Conservation (phyloP, 2,888 invertebrate genomes). For the Tolmerus cingulatus region DNA sequence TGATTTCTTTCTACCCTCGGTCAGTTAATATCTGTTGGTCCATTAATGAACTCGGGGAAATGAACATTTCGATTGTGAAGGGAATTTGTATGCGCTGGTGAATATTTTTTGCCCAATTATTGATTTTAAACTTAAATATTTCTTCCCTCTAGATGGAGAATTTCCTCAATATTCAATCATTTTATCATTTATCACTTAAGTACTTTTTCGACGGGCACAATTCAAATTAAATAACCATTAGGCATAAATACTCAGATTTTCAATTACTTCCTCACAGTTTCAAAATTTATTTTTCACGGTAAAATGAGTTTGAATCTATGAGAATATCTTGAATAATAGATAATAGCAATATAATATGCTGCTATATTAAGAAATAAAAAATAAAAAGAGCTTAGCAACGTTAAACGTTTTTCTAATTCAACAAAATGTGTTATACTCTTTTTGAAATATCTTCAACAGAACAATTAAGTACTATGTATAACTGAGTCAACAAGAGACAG, state of each 20-base stretch:
- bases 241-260: not conserved
- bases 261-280: not conserved
- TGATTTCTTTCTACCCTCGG: not conserved
- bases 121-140: too few species aligned
- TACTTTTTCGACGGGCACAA: not conserved
- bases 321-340: not conserved
- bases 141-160: not conserved
- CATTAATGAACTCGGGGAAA: not conserved
- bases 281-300: not conserved
- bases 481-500: not conserved
- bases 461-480: not conserved
- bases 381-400: not conserved
- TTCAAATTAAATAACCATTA: not conserved
- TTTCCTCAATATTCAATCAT: not conserved
- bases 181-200: not conserved
- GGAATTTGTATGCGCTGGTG: not conserved
- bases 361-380: not conserved
- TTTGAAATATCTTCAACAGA: not conserved
- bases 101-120: too few species aligned
- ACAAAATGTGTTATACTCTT: not conserved
- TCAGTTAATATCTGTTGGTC: not conserved
- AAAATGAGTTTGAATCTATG: not conserved
- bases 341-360: not conserved
- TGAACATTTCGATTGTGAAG: not conserved
- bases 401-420: not conserved